phyloP scores from a whole-genome alignment of 2,888 invertebrate genomes.

The Lasioglossum morio region DNA sequence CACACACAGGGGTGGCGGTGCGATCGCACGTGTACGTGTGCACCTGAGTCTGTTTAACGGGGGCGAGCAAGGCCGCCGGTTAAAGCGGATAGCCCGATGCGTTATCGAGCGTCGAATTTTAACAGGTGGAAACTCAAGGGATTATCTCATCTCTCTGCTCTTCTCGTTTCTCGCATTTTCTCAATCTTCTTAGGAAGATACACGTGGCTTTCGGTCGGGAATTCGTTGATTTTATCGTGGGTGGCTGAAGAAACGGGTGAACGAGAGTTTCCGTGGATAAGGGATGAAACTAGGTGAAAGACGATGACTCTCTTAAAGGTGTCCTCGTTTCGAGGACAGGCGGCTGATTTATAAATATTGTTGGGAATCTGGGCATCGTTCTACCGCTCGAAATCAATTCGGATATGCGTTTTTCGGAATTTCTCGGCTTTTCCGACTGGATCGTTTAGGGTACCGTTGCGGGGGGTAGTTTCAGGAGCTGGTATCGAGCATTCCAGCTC shows the following conservation, averaged over 20 bases:
- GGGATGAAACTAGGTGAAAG: conserved; percentile 13
- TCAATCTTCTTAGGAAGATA: background rate
- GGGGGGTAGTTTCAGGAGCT: background rate
- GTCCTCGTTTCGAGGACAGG: background rate
- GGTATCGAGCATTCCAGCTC: background rate
- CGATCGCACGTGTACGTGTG: conserved; percentile 44
- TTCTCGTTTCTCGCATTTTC: background rate
- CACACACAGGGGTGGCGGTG: conserved; percentile 72
- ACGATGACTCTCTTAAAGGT: conserved; percentile 8
- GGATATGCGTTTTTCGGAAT: background rate
- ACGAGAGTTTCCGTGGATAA: background rate
- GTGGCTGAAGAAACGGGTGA: too few relatives aligned
- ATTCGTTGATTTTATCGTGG: background rate
- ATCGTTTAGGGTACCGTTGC: background rate
- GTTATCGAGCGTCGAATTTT: conserved; percentile 70
- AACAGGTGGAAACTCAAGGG: conserved; percentile 68
- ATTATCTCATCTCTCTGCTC: background rate
- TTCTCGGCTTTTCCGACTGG: background rate
- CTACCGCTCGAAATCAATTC: background rate
- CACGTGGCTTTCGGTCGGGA: background rate
- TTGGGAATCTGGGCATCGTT: background rate
- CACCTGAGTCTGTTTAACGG: conserved; percentile 66
- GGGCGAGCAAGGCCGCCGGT: conserved; percentile 72
- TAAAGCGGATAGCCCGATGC: conserved; percentile 68
- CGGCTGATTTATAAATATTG: conserved; percentile 1